Percentiles rank a stretch among this genome's conserved stretches.
Evolutionary conservation across 2,113 vertebrate species (phyloP).

Genomic region (Danio rerio): GRCz12tu NC_133187.1:21647001-21647500

Average conservation of each 20-base stretch:
- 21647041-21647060: no score
- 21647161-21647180: no score
- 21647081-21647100: no score
- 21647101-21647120: no score
- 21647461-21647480: conserved; percentile 91
- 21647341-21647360: conserved; percentile 93
- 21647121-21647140: no score
- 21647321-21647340: conserved; percentile 91
- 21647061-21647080: no score
- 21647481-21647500: conserved; percentile 88
- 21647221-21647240: no score
- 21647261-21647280: conserved; percentile 77
- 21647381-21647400: conserved; percentile 92
- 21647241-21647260: conserved; percentile 86
- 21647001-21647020: no score
- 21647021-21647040: no score
- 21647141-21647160: no score
- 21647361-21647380: conserved; percentile 94
- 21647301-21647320: conserved; percentile 95
- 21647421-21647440: conserved; percentile 91
- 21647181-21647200: no score
- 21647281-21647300: conserved; percentile 93
- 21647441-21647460: conserved; percentile 90
- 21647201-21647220: no score
- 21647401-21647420: conserved; percentile 93